Base-by-base conservation (phyloP, 1,140 invertebrate species). In the Tetramorium simillimum region DNA sequence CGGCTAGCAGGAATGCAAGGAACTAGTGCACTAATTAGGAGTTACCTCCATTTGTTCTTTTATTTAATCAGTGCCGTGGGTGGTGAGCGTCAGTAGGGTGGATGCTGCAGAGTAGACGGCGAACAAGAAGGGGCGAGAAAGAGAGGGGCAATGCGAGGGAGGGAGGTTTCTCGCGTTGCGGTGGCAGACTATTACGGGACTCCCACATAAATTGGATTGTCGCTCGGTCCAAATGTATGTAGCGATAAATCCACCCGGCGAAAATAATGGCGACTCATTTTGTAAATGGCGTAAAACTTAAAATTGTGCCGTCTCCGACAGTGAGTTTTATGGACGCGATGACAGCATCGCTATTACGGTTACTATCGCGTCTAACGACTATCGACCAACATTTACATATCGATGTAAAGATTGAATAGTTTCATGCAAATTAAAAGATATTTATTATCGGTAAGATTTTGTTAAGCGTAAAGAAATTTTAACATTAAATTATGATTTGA, bases 201-300 rank as follows among this genome's bases (percentile, higher is more conserved):
- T 94, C 90, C 89, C 93, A 93, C 93, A 94, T 95, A 94, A 95
- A 95, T 95, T 94, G 92, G 92, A 91, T 89, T 91, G 91, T 91
- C 91, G 91, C 90, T 92, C 90, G 92, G 91, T 92, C 93, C 91
- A 90, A 94, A 94, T 93, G 92, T 94, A 93, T 92, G 93, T 92
- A 92, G 92, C 90, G 91, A 92, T 94, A 94, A 94, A 94, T 94
- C 92, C 90, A 49, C 58, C 70, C 70, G 69, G 86, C 89, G 90
- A 94, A 94, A 94, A 94, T 94, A 94, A 94, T 94, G 93, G 93
- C 90, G 91, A 92, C 93, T 94, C 94, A 94, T 94, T 94, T 94
- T 94, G 93, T 93, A 94, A 94, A 94, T 94, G 94, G 94, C 92
- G 93, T 92, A 93, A 93, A 94, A 94, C 94, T 94, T 94, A 92